phyloP scores from a whole-genome alignment of 1,140 invertebrate genomes.

The Drosophila bocqueti region DNA sequence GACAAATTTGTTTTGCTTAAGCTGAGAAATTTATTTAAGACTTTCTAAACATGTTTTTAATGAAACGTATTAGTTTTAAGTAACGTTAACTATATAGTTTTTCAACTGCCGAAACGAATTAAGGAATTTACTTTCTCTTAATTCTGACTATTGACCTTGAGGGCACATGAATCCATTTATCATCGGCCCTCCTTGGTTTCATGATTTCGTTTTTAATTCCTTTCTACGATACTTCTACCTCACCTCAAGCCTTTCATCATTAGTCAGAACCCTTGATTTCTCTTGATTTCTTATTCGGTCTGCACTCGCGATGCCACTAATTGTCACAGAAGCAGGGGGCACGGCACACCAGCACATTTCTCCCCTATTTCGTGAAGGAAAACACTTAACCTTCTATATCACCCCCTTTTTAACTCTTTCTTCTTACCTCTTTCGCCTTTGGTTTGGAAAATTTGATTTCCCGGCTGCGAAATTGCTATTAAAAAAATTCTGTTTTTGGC shows the following conservation, averaged over 20 bases:
- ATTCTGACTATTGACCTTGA: background rate
- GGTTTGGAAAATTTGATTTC: constrained; percentile 20
- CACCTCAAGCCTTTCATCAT: background rate
- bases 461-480: constrained; percentile 11
- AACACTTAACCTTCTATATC: constrained; percentile 6
- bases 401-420: background rate
- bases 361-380: constrained; percentile 3
- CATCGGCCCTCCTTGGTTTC: too few relatives aligned
- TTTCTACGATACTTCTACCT: background rate
- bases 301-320: constrained; percentile 3
- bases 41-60: background rate
- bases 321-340: constrained; percentile 6
- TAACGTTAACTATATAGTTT: too few relatives aligned
- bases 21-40: background rate
- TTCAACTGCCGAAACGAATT: background rate
- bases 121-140: background rate
- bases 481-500: background rate
- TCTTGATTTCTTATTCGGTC: constrained; percentile 11
- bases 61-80: too few relatives aligned
- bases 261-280: constrained; percentile 2
- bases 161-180: background rate
- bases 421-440: background rate
- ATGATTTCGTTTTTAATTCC: background rate
- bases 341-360: background rate
- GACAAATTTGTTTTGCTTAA: background rate